Evolutionary conservation across 2,888 invertebrate species (phyloP).

Genomic region (Nomada goodeniana): DNA sequence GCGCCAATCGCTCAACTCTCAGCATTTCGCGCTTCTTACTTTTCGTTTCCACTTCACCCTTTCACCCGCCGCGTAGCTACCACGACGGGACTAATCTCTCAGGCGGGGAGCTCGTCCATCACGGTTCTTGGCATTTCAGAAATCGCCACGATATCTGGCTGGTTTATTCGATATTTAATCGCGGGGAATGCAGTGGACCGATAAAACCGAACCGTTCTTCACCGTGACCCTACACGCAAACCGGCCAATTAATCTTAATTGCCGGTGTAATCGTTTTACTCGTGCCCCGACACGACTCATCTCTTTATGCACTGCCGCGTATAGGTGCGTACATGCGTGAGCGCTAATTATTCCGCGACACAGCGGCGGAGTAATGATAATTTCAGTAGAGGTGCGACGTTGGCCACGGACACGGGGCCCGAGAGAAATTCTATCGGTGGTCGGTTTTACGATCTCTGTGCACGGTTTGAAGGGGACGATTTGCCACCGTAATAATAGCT

Average conservation of each 20-base stretch:
- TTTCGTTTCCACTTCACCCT: background rate
- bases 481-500: conserved; percentile 20
- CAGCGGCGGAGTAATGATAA: conserved; percentile 56
- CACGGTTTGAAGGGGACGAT: conserved; percentile 16
- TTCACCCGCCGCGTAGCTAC: background rate
- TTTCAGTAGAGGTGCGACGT: conserved; percentile 50
- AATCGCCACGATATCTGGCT: conserved; percentile 28
- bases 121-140: conserved; percentile 31
- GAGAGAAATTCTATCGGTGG: conserved; percentile 41
- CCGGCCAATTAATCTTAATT: conserved; percentile 73
- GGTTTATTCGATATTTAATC: conserved; percentile 51
- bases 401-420: conserved; percentile 19
- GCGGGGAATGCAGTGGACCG: conserved; percentile 38
- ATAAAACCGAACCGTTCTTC: conserved; percentile 53
- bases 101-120: conserved; percentile 24
- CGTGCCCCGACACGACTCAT: conserved; percentile 56
- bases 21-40: background rate
- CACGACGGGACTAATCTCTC: conserved; percentile 13
- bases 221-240: conserved; percentile 50
- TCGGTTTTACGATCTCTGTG: conserved; percentile 56
- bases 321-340: conserved; percentile 9
- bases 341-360: conserved; percentile 55
- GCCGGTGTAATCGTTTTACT: conserved; percentile 68
- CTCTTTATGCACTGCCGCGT: conserved; percentile 37
- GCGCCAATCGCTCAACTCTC: no score